Evolutionary conservation across 2,888 invertebrate species (phyloP).

Genomic region (Acleris holmiana): DNA sequence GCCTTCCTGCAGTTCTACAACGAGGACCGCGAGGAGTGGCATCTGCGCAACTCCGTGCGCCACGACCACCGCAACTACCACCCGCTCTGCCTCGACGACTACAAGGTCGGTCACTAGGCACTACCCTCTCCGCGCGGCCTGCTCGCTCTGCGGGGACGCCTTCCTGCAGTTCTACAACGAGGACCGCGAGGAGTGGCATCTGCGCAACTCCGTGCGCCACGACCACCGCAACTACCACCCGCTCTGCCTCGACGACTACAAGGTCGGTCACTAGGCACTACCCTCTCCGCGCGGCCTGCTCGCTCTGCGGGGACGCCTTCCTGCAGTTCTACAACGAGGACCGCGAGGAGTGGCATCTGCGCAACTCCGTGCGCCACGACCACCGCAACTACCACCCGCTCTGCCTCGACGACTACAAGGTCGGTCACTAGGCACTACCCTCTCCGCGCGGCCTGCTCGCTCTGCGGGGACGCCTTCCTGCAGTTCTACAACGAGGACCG

Average conservation of each 20-base stretch:
- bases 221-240: constrained; percentile 94
- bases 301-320: no score
- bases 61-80: constrained; percentile 93
- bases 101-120: constrained; percentile 79
- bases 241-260: constrained; percentile 94
- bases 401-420: no score
- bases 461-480: no score
- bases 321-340: no score
- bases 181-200: constrained; percentile 98
- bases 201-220: constrained; percentile 91
- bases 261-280: constrained; percentile 69
- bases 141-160: constrained; percentile 95
- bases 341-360: no score
- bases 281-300: no score
- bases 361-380: no score
- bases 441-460: no score
- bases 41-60: constrained; percentile 92
- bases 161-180: constrained; percentile 98
- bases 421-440: no score
- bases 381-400: no score
- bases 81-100: constrained; percentile 95
- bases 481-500: no score
- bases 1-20: constrained; percentile 97
- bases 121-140: constrained; percentile 88
- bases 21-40: constrained; percentile 99